Evolutionary conservation across 2,113 vertebrate genomes (phyloP), one percentile per base, ranked within the genome.

Genomic region (Leucoraja erinaceus): DNA sequence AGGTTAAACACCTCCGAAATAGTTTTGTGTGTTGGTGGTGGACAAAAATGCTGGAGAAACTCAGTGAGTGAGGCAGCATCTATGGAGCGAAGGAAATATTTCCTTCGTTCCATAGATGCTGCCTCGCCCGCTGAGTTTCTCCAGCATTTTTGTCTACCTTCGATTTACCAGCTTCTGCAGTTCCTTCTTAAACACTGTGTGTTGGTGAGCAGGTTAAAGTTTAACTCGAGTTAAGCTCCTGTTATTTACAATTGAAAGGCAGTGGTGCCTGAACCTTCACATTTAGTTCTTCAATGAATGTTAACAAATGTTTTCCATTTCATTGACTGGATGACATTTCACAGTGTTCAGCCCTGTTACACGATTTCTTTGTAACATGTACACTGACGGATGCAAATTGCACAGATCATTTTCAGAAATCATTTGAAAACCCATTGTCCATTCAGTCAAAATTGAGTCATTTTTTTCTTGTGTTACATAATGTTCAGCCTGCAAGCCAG

Each of bases 211-310:
- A 63, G 28, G 16, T 63, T 66, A 88, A 88, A 63, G n/a, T 61
- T 88, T 63, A 88, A 88, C 83, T 33, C 63, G 63, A 63, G 83
- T 59, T 31, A 88, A 63, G n/a, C 5, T 7, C 22, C 59, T 61
- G 25, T n/a, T 86, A 33, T n/a, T 63, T 88, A 31, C n/a, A 66
- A 63, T 61, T 86, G 59, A 63, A 63, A 31, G 28, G 31, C 83
- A 88, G 83, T 88, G 63, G 12, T 88, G 83, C 61, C 38, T 66
- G 61, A 88, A 88, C 83, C 63, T 88, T 88, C 16, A 66, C 83
- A 88, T 88, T 86, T 86, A n/a, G 12, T 88, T 63, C 28, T 88
- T 63, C 59, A 88, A 31, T 88, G 83, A 88, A 88, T 88, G 31
- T 88, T 88, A 88, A 88, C 63, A 66, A 86, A 59, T 61, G 56